Conservation (phyloP, 2,888 invertebrate species). For the Flexamia atlantica region DNA sequence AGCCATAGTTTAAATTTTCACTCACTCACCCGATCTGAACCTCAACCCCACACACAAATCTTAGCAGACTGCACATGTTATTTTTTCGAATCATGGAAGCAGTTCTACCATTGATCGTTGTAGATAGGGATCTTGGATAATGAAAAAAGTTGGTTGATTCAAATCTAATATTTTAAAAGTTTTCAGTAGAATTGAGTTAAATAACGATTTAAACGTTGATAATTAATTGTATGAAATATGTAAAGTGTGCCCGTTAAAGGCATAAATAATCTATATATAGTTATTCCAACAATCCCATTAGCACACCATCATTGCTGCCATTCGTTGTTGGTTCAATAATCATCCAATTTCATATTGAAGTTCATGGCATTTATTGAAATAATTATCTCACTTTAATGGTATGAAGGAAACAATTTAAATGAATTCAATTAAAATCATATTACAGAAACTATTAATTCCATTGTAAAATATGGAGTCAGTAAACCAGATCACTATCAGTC, state of each 20-base stretch:
- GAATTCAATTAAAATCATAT: neutral
- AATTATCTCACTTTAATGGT: neutral
- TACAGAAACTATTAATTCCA: neutral
- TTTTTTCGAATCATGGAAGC: constrained; percentile 22
- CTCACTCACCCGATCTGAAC: constrained; percentile 23
- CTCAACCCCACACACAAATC: constrained; percentile 29
- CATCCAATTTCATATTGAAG: neutral
- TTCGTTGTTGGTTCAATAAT: constrained; percentile 41
- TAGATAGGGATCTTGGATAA: neutral
- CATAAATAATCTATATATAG: no score
- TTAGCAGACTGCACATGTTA: constrained; percentile 63
- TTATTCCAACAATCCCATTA: neutral
- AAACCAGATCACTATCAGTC: neutral
- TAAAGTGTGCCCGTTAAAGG: no score
- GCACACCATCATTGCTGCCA: constrained; percentile 4
- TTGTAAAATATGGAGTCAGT: neutral
- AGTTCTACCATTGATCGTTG: constrained; percentile 10
- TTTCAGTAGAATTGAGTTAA: no score
- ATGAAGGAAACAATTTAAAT: neutral
- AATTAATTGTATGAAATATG: no score
- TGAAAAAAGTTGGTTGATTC: no score
- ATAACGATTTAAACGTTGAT: no score
- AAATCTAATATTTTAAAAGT: no score
- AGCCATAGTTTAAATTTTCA: constrained; percentile 62
- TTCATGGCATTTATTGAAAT: neutral